Evolutionary conservation across 1,140 invertebrate genomes (phyloP).

Genomic region (Conopomorpha cramerella): DNA sequence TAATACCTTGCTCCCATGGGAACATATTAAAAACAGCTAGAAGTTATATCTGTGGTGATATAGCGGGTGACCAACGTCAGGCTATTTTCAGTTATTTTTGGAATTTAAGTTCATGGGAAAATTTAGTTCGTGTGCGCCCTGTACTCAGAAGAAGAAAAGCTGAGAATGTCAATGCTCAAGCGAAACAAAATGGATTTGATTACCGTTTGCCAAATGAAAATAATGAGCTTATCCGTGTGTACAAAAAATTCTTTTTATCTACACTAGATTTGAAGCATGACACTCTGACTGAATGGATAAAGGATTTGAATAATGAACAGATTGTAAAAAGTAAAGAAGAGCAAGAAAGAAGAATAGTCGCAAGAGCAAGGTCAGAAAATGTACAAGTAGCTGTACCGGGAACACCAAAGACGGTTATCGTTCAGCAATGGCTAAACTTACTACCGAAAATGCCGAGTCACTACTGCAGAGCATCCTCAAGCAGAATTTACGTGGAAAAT

Average conservation of each 20-base stretch:
- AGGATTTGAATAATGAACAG: neutral
- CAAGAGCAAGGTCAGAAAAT: neutral
- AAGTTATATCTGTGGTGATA: too few species aligned
- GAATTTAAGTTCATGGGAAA: neutral
- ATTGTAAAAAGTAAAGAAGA: neutral
- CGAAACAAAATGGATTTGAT: neutral
- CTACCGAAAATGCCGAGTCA: too few species aligned
- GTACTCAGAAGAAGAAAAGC: neutral
- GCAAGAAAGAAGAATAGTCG: neutral
- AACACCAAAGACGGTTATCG: neutral
- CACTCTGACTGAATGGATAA: neutral
- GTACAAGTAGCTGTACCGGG: neutral
- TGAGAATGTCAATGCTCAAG: neutral
- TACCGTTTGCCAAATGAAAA: neutral
- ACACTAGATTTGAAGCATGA: neutral
- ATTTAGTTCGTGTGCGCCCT: neutral
- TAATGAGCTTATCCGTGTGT: too few species aligned
- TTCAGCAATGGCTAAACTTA: neutral
- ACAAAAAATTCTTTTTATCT: neutral
- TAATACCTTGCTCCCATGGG: too few species aligned
- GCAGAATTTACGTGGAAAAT: constrained; percentile 1
- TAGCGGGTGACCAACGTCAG: too few species aligned
- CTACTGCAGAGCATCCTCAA: neutral
- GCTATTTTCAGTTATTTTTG: neutral
- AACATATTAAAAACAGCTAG: too few species aligned